phyloP scores from a whole-genome alignment of 2,113 vertebrate genomes.

The Charadrius vociferus region DNA sequence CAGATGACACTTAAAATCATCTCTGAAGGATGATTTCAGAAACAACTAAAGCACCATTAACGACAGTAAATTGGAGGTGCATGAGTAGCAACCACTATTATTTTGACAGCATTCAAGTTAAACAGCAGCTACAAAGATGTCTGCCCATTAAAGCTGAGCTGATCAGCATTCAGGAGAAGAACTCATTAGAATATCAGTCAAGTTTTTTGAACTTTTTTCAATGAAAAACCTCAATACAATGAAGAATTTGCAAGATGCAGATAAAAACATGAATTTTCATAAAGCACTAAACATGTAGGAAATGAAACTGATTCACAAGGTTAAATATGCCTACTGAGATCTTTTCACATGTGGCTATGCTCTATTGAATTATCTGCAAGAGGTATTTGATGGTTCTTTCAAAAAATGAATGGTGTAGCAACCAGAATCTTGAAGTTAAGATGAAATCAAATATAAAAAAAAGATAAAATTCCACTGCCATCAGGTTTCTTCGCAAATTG shows the following conservation, averaged over 20 bases:
- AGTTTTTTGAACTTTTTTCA: constrained; percentile 15
- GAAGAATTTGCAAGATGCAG: constrained; percentile 1
- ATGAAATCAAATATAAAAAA: constrained; percentile 19
- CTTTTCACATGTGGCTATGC: not conserved
- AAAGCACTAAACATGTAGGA: constrained; percentile 33
- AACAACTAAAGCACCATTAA: constrained; percentile 35
- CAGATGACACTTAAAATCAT: constrained; percentile 60
- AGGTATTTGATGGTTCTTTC: constrained; percentile 27
- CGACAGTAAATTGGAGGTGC: not conserved
- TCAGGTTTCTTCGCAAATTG: not conserved
- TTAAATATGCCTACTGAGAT: constrained; percentile 36
- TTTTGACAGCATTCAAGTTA: constrained; percentile 40
- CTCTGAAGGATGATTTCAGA: constrained; percentile 53
- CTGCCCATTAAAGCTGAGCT: not conserved
- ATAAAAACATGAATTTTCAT: constrained; percentile 54
- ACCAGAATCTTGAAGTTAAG: not conserved
- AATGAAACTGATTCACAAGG: constrained; percentile 47
- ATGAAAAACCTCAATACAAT: not conserved
- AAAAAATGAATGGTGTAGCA: not conserved
- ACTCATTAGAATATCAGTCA: not conserved
- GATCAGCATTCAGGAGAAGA: constrained; percentile 6
- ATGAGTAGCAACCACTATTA: not conserved
- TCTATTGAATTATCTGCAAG: constrained; percentile 13
- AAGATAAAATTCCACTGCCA: not conserved
- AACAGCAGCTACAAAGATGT: not conserved